Evolutionary conservation across 2,797 vertebrate species (phyloP).

Genomic region (Mallotus villosus): DNA sequence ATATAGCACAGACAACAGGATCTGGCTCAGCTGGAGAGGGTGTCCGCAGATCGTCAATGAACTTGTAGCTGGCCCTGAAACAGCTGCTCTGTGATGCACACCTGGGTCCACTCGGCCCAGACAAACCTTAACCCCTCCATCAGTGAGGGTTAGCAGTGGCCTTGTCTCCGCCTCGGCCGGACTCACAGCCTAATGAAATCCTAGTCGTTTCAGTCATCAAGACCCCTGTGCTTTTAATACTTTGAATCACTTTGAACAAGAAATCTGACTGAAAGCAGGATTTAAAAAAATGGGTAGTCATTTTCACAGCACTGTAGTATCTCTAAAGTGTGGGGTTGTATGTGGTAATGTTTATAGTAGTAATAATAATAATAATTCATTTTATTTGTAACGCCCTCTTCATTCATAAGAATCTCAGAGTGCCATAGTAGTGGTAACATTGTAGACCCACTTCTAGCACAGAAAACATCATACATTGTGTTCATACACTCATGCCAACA

Average conservation of each 20-base stretch:
- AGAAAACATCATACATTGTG: background rate
- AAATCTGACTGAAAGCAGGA: background rate
- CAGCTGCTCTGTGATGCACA: slow-evolving; percentile 65
- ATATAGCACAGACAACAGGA: slow-evolving; percentile 72
- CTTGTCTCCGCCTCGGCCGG: slow-evolving; percentile 30
- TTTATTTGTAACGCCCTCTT: too few relatives aligned
- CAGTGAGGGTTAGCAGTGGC: slow-evolving; percentile 31
- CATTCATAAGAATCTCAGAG: too few relatives aligned
- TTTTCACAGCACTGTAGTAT: background rate
- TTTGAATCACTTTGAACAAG: background rate
- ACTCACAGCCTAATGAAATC: slow-evolving; percentile 17
- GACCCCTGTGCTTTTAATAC: background rate
- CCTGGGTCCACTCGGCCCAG: slow-evolving; percentile 57
- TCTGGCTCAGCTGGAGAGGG: slow-evolving; percentile 65
- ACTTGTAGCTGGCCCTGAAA: slow-evolving; percentile 50
- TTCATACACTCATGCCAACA: slow-evolving; percentile 33
- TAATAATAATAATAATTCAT: too few relatives aligned
- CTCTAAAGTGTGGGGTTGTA: background rate
- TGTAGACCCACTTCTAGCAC: too few relatives aligned
- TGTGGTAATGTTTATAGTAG: background rate
- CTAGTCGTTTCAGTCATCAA: background rate
- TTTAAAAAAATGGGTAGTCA: background rate
- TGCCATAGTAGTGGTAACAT: too few relatives aligned
- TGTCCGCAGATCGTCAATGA: slow-evolving; percentile 39
- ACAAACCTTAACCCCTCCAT: slow-evolving; percentile 39